Evolutionary conservation across 2,888 invertebrate genomes (phyloP).

Genomic region (Reticulitermes lucifugus): DNA sequence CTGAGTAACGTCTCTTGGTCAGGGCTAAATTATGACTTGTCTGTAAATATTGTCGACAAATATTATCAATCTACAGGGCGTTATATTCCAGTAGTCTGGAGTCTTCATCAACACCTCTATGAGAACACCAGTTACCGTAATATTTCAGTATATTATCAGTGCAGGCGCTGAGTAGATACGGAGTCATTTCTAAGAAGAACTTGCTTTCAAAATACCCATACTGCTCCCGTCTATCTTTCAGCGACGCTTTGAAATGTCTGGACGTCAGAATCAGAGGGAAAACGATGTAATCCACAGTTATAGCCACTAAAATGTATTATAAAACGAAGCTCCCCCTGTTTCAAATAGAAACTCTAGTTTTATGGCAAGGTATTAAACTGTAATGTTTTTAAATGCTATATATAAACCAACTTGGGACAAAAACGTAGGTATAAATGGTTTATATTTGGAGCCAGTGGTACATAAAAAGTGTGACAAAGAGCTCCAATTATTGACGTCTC

Average conservation of each 20-base stretch:
- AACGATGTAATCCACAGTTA: conserved; percentile 19
- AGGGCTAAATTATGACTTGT: too few relatives aligned
- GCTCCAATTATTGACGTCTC: background rate
- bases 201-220: background rate
- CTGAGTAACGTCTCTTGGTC: too few relatives aligned
- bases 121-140: too few relatives aligned
- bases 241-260: background rate
- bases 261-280: conserved; percentile 13
- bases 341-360: conserved; percentile 5
- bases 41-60: too few relatives aligned
- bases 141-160: too few relatives aligned
- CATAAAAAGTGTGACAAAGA: background rate
- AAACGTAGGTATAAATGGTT: background rate
- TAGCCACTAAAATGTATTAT: conserved; percentile 31
- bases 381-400: conserved; percentile 5
- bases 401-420: background rate
- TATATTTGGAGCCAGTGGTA: background rate
- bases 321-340: conserved; percentile 17
- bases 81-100: too few relatives aligned
- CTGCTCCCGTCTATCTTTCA: background rate
- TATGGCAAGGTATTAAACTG: conserved; percentile 24
- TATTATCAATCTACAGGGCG: too few relatives aligned
- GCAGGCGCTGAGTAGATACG: background rate
- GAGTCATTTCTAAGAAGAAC: background rate
- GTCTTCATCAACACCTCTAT: too few relatives aligned